Conservation (phyloP, 2,113 vertebrate species). For the Hepsetus odoe region DNA sequence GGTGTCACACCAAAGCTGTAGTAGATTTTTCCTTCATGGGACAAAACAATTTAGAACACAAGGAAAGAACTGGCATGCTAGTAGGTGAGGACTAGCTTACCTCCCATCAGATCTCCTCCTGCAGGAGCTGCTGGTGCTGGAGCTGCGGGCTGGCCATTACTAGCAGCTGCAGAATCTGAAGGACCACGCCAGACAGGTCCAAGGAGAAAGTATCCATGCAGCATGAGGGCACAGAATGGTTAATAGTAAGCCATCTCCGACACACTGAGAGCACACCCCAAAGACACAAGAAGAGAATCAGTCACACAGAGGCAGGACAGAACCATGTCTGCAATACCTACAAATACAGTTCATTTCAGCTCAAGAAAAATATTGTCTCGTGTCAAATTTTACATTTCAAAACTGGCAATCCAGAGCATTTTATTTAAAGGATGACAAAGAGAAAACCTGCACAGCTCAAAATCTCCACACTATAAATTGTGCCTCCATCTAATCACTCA, state of each 20-base stretch:
- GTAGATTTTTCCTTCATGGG: background rate
- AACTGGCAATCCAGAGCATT: constrained; percentile 28
- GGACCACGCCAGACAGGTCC: constrained; percentile 46
- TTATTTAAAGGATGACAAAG: constrained; percentile 23
- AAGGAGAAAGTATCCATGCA: constrained; percentile 72
- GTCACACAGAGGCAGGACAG: constrained; percentile 8
- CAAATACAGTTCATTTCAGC: background rate
- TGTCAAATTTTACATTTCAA: background rate
- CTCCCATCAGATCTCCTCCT: constrained; percentile 11
- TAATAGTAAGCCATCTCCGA: constrained; percentile 70
- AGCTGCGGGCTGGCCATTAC: constrained; percentile 76
- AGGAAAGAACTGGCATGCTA: background rate
- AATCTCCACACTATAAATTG: constrained; percentile 1
- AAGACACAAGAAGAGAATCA: constrained; percentile 29
- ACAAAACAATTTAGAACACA: background rate
- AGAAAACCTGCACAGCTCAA: constrained; percentile 1
- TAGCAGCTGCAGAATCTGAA: constrained; percentile 88
- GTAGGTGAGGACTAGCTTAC: background rate
- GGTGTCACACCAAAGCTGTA: background rate
- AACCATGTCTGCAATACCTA: background rate
- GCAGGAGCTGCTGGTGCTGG: constrained; percentile 19
- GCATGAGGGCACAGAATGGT: constrained; percentile 77
- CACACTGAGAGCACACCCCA: constrained; percentile 62
- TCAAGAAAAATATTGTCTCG: background rate
- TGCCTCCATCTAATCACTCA: constrained; percentile 3